Evolutionary conservation across 2,797 vertebrate genomes (phyloP).

Genomic region (Epinephelus awoara): DNA sequence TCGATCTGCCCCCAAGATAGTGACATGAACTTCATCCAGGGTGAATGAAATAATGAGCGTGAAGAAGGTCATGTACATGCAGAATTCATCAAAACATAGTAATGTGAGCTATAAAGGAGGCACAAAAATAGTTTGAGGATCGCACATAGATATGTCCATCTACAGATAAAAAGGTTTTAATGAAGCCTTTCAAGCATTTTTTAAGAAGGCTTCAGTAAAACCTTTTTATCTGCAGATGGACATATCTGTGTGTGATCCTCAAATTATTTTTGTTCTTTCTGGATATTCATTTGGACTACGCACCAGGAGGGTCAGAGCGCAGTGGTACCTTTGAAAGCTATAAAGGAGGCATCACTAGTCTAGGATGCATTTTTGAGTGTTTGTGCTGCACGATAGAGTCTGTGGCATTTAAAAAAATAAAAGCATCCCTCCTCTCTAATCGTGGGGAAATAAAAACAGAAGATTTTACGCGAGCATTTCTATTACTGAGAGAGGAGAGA

Average conservation of each 20-base stretch:
- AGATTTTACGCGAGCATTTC: slow-evolving; percentile 18
- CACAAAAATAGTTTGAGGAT: too few species aligned
- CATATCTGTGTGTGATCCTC: too few species aligned
- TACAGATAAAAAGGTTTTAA: too few species aligned
- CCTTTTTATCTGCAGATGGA: too few species aligned
- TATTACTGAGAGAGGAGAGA: slow-evolving; percentile 38
- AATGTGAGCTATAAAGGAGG: not conserved
- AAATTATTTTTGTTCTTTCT: too few species aligned
- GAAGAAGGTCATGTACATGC: slow-evolving; percentile 34
- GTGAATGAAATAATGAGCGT: slow-evolving; percentile 22
- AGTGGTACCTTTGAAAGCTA: not conserved
- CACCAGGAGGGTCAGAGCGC: too few species aligned
- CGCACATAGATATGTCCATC: too few species aligned
- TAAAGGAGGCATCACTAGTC: not conserved
- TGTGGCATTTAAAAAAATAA: slow-evolving; percentile 36
- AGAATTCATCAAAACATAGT: slow-evolving; percentile 27
- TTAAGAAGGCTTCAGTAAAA: too few species aligned
- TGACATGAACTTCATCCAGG: slow-evolving; percentile 35
- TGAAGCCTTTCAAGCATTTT: too few species aligned
- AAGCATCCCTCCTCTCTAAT: slow-evolving; percentile 9
- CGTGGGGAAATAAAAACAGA: slow-evolving; percentile 41
- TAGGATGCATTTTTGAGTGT: slow-evolving; percentile 19
- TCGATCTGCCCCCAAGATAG: slow-evolving; percentile 26
- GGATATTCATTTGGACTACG: too few species aligned
- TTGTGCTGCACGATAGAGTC: slow-evolving; percentile 9